These are phyloP conservation scores for Notarius quadriscutis DNA, from an alignment of 2,113 vertebrate species.

Conservation along the genomic window DNA sequence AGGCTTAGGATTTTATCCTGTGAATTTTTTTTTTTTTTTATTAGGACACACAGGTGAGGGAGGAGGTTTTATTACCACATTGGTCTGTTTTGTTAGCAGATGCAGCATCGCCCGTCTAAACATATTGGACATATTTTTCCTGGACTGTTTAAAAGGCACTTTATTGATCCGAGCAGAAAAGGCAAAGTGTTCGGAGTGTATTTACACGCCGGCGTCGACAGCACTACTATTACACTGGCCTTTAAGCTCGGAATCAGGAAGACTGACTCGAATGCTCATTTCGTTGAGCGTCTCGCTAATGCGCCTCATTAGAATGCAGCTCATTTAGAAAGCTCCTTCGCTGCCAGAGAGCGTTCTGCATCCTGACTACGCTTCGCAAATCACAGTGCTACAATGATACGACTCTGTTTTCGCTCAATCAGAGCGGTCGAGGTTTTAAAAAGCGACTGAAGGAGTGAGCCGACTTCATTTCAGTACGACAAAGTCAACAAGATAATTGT, in stretches of 20 bases:
- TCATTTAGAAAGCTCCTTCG: slow-evolving; percentile 25
- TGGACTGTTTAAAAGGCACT: slow-evolving; percentile 34
- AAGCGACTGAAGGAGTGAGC: slow-evolving; percentile 4
- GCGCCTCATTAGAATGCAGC: slow-evolving; percentile 18
- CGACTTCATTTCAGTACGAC: background rate
- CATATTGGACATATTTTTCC: slow-evolving; percentile 23
- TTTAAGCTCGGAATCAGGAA: slow-evolving; percentile 3
- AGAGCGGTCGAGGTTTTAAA: background rate
- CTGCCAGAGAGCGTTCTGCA: slow-evolving; percentile 17
- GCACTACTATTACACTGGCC: background rate
- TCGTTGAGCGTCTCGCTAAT: slow-evolving; percentile 12
- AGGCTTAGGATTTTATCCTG: slow-evolving; percentile 2
- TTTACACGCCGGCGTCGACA: slow-evolving; percentile 32
- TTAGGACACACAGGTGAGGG: background rate
- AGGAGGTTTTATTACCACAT: slow-evolving; percentile 27
- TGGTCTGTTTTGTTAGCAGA: slow-evolving; percentile 42
- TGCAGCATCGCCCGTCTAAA: slow-evolving; percentile 34
- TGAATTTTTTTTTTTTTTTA: slow-evolving; percentile 1
- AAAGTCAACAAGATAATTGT: background rate
- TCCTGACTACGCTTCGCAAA: background rate
- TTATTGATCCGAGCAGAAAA: slow-evolving; percentile 37
- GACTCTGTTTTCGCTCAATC: background rate
- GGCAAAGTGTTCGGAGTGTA: slow-evolving; percentile 19
- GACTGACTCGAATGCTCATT: slow-evolving; percentile 24
- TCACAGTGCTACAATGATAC: background rate